Evolutionary conservation across 30 jellyfish, hydroid and myxozoan species (phyloP), one percentile per base, ranked within the genome.

Genomic region (Aurelia aurita): DNA sequence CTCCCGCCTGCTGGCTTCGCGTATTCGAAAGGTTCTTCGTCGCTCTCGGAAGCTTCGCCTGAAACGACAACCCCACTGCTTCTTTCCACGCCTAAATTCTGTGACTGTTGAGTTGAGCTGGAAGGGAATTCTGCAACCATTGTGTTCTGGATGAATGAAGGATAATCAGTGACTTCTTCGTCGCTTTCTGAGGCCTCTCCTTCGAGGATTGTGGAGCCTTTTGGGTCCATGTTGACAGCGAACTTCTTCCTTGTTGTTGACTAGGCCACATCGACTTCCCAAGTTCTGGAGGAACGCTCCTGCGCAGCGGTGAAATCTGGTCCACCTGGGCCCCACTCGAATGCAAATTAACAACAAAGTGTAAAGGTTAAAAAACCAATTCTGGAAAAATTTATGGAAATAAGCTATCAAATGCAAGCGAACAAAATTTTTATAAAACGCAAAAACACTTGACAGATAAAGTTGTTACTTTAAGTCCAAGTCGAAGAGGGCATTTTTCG

Each of bases 41-140:
- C 98, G 31, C 96, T 91, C 71, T 91, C 98, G 1, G 96, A 86
- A 15, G 98, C 98, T 54, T 91, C 98, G 71, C 98, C 98, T 20
- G 98, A 91, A 3, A 91, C 85, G 35, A 91, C 98, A 62, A 91
- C 96, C 5, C 98, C 91, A 64, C 98, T 84, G 93, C 92, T 89
- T 29, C 93, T 92, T 28, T 65, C 95, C 25, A 44, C 27, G 3
- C 64, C 84, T 23, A 28, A 25, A 3, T 14, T 18, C 59, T 28
- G 60, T 10, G 27, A 59, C 44, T 26, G 77, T 46, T 27, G 32
- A 1, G 93, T 19, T 45, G 79, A 34, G 26, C 44, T 46, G 15
- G 85, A 43, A 0, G 90, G 84, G 11, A 73, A 72, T 21, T 86
- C 96, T 10, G 87, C 79, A 10, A 74, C 91, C 96, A 85, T 91